Conservation (phyloP, 2,797 vertebrate species). For the Macropus fuliginosus region DNA sequence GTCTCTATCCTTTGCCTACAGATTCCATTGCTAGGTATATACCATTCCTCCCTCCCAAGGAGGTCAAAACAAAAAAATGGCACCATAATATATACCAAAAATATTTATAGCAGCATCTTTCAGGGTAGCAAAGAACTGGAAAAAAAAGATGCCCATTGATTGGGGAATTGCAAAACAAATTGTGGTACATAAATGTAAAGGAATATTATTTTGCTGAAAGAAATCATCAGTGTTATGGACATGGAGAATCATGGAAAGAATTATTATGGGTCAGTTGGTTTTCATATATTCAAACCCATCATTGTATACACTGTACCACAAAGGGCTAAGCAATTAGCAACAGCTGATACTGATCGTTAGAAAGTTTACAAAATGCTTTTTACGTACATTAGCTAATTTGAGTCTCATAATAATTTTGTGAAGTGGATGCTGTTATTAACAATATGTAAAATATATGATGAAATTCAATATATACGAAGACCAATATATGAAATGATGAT, state of each 20-base stretch:
- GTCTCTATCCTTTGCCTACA: not conserved
- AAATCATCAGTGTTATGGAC: not conserved
- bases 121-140: not conserved
- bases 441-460: no score
- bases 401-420: not conserved
- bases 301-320: not conserved
- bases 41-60: not conserved
- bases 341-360: not conserved
- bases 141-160: not conserved
- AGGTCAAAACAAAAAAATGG: not conserved
- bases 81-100: not conserved
- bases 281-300: not conserved
- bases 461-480: no score
- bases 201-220: not conserved
- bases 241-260: not conserved
- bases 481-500: not conserved
- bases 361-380: not conserved
- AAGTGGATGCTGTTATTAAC: not conserved
- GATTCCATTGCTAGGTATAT: not conserved
- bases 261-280: not conserved
- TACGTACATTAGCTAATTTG: not conserved
- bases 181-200: not conserved
- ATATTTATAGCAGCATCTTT: not conserved
- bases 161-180: not conserved
- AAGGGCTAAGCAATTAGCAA: not conserved